A percentile compares a stretch with the other conserved stretches of the same genome.
Conservation (phyloP, 1,140 invertebrate genomes). For the Pectinophora gossypiella region DNA sequence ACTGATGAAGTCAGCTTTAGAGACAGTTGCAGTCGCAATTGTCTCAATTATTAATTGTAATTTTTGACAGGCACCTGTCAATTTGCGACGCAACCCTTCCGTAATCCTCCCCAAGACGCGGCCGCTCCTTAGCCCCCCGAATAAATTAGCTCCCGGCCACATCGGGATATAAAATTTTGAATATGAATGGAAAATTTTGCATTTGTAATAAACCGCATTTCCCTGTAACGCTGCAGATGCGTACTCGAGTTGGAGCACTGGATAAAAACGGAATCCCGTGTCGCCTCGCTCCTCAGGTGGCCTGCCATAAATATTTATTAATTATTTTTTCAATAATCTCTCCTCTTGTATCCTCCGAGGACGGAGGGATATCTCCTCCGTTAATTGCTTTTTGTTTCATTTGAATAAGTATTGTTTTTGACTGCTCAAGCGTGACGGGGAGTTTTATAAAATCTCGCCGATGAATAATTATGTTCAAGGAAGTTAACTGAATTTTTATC, state of each 20-base stretch:
- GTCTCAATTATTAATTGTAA: constrained; percentile 73
- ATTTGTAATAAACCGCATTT: constrained; percentile 83
- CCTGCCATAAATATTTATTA: constrained; percentile 74
- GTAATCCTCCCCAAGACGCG: constrained; percentile 68
- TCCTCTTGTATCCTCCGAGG: constrained; percentile 61
- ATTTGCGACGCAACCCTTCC: constrained; percentile 68
- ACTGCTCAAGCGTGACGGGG: constrained; percentile 58
- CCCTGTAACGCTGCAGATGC: constrained; percentile 62
- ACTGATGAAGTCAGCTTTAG: not conserved
- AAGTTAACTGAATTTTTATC: constrained; percentile 49
- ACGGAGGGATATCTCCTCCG: constrained; percentile 68
- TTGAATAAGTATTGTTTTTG: constrained; percentile 75
- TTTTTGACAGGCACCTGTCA: constrained; percentile 74
- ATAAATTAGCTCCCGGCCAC: constrained; percentile 80
- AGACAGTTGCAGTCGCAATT: constrained; percentile 31
- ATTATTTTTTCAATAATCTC: constrained; percentile 76
- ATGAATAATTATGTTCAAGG: constrained; percentile 63
- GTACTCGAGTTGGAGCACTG: constrained; percentile 49
- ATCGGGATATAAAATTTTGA: constrained; percentile 90
- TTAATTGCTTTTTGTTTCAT: constrained; percentile 75
- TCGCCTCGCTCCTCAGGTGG: constrained; percentile 64
- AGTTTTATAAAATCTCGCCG: constrained; percentile 59
- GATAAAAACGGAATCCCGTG: constrained; percentile 60
- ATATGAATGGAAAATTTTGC: constrained; percentile 92
- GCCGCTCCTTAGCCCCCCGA: constrained; percentile 71